Evolutionary conservation across 2,888 invertebrate species (phyloP).

Genomic region (Itoplectis maculator): DNA sequence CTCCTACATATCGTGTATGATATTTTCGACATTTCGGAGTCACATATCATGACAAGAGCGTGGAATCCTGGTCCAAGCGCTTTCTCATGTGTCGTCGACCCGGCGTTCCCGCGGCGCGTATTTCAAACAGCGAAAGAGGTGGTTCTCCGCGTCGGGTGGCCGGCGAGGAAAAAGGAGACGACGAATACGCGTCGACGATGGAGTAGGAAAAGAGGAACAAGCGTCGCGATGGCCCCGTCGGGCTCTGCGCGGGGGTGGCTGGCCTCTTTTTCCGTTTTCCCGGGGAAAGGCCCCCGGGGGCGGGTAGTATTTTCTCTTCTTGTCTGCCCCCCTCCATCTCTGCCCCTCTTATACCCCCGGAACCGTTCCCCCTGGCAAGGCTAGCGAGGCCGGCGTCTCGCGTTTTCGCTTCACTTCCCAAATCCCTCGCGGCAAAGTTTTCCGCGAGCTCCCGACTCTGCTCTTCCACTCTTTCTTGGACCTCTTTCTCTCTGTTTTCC

Average conservation of each 20-base stretch:
- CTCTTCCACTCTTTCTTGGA: conserved; percentile 36
- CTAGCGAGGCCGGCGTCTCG: conserved; percentile 57
- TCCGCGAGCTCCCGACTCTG: conserved; percentile 56
- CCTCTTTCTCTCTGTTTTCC: conserved; percentile 53
- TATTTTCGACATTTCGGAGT: conserved; percentile 10
- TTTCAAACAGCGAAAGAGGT: conserved; percentile 55
- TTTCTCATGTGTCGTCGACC: conserved; percentile 49
- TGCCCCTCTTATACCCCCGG: conserved; percentile 10
- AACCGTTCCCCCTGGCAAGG: conserved; percentile 46
- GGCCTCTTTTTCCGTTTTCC: conserved; percentile 64
- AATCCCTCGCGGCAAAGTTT: conserved; percentile 81
- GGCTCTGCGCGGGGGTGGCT: conserved; percentile 69
- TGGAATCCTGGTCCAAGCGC: conserved; percentile 18
- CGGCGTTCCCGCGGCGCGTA: conserved; percentile 40
- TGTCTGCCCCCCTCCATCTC: conserved; percentile 27
- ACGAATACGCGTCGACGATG: conserved; percentile 18
- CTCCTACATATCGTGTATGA: not conserved
- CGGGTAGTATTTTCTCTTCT: conserved; percentile 61
- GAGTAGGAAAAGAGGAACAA: conserved; percentile 34
- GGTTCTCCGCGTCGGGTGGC: conserved; percentile 43
- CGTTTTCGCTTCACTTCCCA: conserved; percentile 80
- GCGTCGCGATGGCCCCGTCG: conserved; percentile 39
- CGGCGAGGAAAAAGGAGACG: conserved; percentile 49
- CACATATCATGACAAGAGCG: conserved; percentile 43
- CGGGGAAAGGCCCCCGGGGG: conserved; percentile 58